Percentiles rank a stretch among this genome's conserved stretches.
phyloP scores from a whole-genome alignment of 1,140 invertebrate species.

The Aphaenogaster rudis region DNA sequence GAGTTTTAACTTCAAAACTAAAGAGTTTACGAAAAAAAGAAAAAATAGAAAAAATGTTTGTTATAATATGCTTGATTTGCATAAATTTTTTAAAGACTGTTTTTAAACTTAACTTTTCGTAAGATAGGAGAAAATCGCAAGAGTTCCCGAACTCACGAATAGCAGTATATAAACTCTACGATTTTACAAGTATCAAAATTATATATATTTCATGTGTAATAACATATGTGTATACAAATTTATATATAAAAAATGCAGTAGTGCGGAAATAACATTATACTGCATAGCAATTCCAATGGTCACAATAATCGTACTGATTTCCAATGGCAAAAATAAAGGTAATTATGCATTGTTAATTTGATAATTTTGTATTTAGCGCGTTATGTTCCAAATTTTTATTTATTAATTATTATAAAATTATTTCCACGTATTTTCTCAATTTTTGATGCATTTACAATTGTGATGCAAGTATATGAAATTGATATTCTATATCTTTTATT shows the following conservation, averaged over 20 bases:
- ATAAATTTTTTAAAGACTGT: too few species aligned
- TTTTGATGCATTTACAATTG: not conserved
- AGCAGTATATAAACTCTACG: not conserved
- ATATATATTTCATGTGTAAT: not conserved
- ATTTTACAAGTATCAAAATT: not conserved
- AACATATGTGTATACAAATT: not conserved
- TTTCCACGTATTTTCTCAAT: not conserved
- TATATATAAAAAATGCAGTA: not conserved
- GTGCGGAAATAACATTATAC: not conserved
- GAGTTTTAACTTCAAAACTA: too few species aligned
- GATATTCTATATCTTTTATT: not conserved
- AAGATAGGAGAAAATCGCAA: too few species aligned
- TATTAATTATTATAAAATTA: constrained; percentile 4
- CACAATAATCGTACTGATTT: not conserved
- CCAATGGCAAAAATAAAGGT: not conserved
- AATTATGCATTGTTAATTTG: not conserved
- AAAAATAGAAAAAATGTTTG: too few species aligned
- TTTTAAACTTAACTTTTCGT: too few species aligned
- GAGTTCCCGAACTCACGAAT: too few species aligned
- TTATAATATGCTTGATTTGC: too few species aligned
- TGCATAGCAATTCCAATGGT: not conserved
- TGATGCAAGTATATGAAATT: not conserved
- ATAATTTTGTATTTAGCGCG: not conserved
- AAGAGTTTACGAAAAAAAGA: too few species aligned
- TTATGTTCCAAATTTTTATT: not conserved